Percentiles rank a stretch among this genome's conserved stretches.
These are phyloP conservation scores for Otus sunia DNA, from an alignment of 2,113 vertebrate genomes.

Conservation along the genomic window DNA sequence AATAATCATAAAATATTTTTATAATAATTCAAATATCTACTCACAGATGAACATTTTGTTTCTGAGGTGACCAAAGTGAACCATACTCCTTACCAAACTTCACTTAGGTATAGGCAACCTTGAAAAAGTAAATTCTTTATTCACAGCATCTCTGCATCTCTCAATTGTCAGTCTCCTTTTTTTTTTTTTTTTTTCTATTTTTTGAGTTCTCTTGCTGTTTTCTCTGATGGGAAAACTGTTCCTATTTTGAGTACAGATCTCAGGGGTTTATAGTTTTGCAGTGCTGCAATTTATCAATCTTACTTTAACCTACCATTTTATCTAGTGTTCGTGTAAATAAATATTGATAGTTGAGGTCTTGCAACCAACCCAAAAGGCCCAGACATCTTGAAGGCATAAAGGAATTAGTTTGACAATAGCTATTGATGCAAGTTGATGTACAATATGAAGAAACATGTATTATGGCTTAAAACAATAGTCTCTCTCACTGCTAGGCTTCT, in stretches of 20 bases:
- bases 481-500: background rate
- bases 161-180: background rate
- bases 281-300: conserved; percentile 37
- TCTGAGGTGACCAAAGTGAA: conserved; percentile 45
- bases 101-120: conserved; percentile 4
- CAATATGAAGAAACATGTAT: background rate
- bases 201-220: background rate
- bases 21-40: conserved; percentile 29
- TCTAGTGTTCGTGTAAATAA: background rate
- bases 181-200: background rate
- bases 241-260: background rate
- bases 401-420: background rate
- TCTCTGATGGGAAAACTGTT: background rate
- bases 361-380: background rate
- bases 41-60: conserved; percentile 21
- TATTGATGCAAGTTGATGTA: conserved; percentile 17
- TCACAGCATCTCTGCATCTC: background rate
- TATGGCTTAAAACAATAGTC: background rate
- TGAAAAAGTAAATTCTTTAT: background rate
- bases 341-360: background rate
- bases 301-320: conserved; percentile 51
- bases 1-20: conserved; percentile 3
- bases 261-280: background rate
- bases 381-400: background rate
- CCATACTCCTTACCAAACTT: background rate